Conservation (phyloP, 30 jellyfish, hydroid and myxozoan species). For the Catostylus mosaicus region DNA sequence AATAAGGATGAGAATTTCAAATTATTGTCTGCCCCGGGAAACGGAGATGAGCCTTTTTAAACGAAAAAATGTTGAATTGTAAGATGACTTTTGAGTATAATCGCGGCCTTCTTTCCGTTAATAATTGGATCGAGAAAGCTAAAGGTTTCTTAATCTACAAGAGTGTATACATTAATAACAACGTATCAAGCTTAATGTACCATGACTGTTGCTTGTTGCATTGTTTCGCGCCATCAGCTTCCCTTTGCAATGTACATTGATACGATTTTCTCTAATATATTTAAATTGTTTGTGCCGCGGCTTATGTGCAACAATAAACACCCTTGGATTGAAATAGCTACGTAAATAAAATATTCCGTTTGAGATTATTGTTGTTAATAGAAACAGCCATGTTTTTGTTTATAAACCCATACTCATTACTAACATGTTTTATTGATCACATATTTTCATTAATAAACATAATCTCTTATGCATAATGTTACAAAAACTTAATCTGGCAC, state of each 20-base stretch:
- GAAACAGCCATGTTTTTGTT: too few relatives aligned
- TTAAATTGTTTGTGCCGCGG: conserved; percentile 24
- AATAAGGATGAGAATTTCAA: conserved; percentile 34
- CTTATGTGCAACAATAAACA: background rate
- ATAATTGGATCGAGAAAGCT: conserved; percentile 31
- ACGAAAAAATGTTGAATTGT: background rate
- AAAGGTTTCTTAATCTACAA: background rate
- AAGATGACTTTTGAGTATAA: background rate
- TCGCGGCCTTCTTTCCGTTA: conserved; percentile 39
- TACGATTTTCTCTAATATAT: conserved; percentile 20
- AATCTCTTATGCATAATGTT: too few relatives aligned
- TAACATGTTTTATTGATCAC: too few relatives aligned
- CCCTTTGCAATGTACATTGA: background rate
- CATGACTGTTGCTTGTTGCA: background rate
- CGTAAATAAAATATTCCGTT: background rate
- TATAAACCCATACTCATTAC: too few relatives aligned
- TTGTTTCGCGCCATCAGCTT: background rate
- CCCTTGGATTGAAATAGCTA: background rate
- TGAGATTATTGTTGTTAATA: background rate
- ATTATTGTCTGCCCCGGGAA: background rate
- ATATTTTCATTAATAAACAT: too few relatives aligned
- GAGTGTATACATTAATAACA: background rate
- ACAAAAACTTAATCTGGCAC: too few relatives aligned
- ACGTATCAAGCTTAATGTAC: background rate
- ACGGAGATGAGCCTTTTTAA: conserved; percentile 29